These are phyloP conservation scores for Phylloscopus collybita DNA, from an alignment of 2,797 vertebrate genomes.

Conservation along the genomic window DNA sequence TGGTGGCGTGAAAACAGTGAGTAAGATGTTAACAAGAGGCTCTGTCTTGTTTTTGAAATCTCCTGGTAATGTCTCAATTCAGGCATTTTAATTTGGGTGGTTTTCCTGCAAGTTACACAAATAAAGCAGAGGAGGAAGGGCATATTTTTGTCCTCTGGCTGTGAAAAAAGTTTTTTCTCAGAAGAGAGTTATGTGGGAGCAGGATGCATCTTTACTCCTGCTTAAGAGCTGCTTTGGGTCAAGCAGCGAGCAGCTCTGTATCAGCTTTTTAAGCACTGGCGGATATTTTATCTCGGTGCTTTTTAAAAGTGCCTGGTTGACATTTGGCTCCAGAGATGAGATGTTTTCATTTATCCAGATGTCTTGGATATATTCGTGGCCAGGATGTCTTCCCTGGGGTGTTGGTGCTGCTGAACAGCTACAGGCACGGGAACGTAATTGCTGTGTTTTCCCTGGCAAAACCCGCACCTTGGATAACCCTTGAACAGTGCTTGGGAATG, in stretches of 20 bases:
- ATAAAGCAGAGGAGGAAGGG: not conserved
- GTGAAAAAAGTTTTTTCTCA: not conserved
- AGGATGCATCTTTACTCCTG: not conserved
- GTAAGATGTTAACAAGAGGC: conserved; percentile 20
- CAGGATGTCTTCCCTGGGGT: not conserved
- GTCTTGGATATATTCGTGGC: not conserved
- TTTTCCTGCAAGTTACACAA: not conserved
- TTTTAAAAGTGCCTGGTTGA: conserved; percentile 29
- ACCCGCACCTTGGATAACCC: not conserved
- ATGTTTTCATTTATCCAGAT: conserved; percentile 26
- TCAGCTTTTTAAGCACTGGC: not conserved
- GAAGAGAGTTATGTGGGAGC: not conserved
- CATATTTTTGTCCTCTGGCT: not conserved
- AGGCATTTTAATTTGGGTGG: not conserved
- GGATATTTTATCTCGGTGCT: not conserved
- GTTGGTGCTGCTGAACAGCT: not conserved
- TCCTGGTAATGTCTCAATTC: not conserved
- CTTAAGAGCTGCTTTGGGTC: not conserved
- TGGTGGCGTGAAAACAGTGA: not conserved
- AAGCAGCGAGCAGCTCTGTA: not conserved
- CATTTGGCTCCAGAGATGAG: conserved; percentile 30
- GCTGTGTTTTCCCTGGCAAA: conserved; percentile 15
- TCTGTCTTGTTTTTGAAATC: not conserved
- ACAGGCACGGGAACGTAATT: conserved; percentile 19
- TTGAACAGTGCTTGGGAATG: not conserved